A percentile compares a stretch with the other conserved stretches of the same genome.
These are phyloP conservation scores for Amphiduros pacificus DNA, from an alignment of 2,888 invertebrate genomes.

Conservation along the genomic window DNA sequence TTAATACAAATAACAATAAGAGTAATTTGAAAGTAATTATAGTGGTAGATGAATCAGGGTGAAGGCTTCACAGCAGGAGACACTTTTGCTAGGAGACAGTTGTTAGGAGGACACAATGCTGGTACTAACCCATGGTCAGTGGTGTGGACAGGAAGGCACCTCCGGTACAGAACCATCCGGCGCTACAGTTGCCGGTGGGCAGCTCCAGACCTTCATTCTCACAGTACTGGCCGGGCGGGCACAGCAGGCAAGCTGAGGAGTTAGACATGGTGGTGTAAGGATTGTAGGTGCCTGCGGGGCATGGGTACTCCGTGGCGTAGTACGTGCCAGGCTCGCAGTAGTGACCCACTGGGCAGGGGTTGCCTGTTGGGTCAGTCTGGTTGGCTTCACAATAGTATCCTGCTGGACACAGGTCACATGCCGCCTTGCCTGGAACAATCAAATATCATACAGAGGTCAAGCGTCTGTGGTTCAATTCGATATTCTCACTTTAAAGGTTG, in stretches of 20 bases:
- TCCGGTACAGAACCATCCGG: constrained; percentile 55
- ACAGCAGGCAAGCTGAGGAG: constrained; percentile 38
- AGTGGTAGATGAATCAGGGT: too few species aligned
- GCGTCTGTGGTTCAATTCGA: too few species aligned
- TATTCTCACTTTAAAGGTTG: too few species aligned
- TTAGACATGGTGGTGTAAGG: constrained; percentile 33
- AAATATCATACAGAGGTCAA: too few species aligned
- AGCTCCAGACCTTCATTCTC: constrained; percentile 35
- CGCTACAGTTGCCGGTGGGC: constrained; percentile 45
- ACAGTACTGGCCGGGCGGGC: constrained; percentile 51
- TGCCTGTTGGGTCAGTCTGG: constrained; percentile 38
- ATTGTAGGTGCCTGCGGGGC: constrained; percentile 49
- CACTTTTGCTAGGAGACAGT: too few species aligned
- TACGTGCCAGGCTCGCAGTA: constrained; percentile 44
- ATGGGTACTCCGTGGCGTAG: constrained; percentile 41
- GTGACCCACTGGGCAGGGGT: constrained; percentile 31
- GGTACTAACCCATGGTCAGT: constrained; percentile 39
- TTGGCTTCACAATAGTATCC: constrained; percentile 49
- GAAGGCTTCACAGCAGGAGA: too few species aligned
- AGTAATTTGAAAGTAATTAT: too few species aligned
- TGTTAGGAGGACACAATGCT: too few species aligned
- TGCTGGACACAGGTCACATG: constrained; percentile 44
- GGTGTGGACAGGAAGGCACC: constrained; percentile 41
- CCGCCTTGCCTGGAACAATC: constrained; percentile 36
- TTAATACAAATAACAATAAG: too few species aligned